A percentile compares a stretch with the other conserved stretches of the same genome.
Conservation (phyloP, 2,888 invertebrate species). For the Melanostoma mellinum region DNA sequence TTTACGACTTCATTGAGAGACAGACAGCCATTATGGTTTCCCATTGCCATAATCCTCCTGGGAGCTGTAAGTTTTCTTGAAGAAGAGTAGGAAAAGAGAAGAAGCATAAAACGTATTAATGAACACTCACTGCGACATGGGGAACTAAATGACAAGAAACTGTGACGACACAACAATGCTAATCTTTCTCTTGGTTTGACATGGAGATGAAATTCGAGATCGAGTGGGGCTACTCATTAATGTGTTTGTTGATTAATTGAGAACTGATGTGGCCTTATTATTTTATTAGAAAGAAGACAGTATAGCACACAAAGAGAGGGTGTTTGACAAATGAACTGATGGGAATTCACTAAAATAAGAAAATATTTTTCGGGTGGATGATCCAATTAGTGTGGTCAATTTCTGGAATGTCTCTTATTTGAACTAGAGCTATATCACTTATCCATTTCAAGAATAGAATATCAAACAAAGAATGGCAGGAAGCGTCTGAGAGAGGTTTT, state of each 20-base stretch:
- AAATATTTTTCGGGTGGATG: neutral
- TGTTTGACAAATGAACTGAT: conserved; percentile 51
- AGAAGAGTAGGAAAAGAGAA: too few relatives aligned
- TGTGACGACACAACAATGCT: too few relatives aligned
- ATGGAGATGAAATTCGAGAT: conserved; percentile 17
- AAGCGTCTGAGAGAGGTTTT: too few relatives aligned
- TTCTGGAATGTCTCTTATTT: neutral
- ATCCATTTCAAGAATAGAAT: too few relatives aligned
- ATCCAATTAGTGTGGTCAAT: conserved; percentile 6
- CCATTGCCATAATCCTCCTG: conserved; percentile 13
- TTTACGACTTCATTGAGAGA: conserved; percentile 46
- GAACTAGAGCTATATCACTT: too few relatives aligned
- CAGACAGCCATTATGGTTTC: conserved; percentile 44
- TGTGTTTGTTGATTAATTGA: conserved; percentile 67
- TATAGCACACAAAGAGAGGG: conserved; percentile 32
- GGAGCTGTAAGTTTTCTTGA: too few relatives aligned
- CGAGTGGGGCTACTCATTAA: conserved; percentile 39
- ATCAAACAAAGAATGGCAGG: too few relatives aligned
- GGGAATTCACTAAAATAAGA: conserved; percentile 21
- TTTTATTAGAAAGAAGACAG: neutral
- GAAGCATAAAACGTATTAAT: too few relatives aligned
- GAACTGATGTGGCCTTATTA: conserved; percentile 66
- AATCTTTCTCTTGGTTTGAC: neutral
- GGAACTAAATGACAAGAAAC: neutral
- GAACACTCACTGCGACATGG: neutral